Conservation (phyloP, 2,113 vertebrate species). For the Noctilio leporinus region DNA sequence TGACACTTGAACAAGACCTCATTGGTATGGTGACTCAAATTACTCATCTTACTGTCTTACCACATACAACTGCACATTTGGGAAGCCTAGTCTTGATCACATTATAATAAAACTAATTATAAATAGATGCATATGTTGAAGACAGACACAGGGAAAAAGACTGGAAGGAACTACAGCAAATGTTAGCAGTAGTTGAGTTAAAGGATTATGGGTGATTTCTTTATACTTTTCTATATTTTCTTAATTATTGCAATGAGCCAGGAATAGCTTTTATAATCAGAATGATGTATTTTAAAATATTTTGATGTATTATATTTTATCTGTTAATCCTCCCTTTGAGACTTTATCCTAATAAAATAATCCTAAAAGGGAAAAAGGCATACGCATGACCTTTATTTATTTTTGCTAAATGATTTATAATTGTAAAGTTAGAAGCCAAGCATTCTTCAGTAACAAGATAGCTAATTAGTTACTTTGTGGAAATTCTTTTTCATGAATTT, state of each 20-base stretch:
- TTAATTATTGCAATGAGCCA: neutral
- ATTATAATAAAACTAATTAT: neutral
- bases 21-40: neutral
- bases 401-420: neutral
- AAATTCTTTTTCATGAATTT: neutral
- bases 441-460: neutral
- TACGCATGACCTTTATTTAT: neutral
- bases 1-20: neutral
- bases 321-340: neutral
- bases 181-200: neutral
- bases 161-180: neutral
- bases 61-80: neutral
- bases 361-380: neutral
- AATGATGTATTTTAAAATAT: slow-evolving; percentile 21
- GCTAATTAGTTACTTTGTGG: neutral
- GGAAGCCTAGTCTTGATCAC: neutral
- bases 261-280: neutral
- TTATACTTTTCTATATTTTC: neutral
- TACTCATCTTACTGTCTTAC: neutral
- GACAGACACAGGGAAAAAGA: neutral
- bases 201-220: neutral
- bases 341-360: neutral
- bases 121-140: neutral
- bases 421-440: neutral
- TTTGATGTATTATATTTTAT: neutral